Evolutionary conservation across 2,113 vertebrate genomes (phyloP).

Genomic region (Manacus vitellinus): DNA sequence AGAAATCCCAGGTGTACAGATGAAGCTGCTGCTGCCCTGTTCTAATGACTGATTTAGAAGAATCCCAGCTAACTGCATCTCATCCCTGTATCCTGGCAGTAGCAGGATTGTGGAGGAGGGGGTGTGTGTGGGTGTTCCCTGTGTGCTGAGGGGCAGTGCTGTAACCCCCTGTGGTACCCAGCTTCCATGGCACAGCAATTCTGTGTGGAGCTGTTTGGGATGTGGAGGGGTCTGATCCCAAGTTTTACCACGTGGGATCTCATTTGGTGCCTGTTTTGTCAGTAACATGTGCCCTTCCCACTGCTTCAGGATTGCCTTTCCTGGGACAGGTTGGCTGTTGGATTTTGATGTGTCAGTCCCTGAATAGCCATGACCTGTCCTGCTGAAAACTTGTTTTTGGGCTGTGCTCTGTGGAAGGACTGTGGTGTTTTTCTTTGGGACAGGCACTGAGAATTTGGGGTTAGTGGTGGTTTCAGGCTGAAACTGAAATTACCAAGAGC

Average conservation of each 20-base stretch:
- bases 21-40: background rate
- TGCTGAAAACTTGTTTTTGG: background rate
- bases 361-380: rapidly evolving
- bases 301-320: background rate
- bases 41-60: background rate
- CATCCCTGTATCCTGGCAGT: background rate
- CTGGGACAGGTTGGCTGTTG: background rate
- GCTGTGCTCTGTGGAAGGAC: background rate
- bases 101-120: background rate
- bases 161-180: too few relatives aligned
- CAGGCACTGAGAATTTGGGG: background rate
- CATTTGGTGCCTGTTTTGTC: background rate
- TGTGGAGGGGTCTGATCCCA: background rate
- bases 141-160: background rate
- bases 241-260: background rate
- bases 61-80: background rate
- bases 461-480: rapidly evolving
- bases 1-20: background rate
- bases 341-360: background rate
- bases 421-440: background rate
- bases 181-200: background rate
- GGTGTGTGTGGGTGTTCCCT: rapidly evolving
- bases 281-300: background rate
- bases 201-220: rapidly evolving
- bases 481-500: background rate